Evolutionary conservation across 2,113 vertebrate genomes (phyloP).

Genomic region (Python bivittatus): DNA sequence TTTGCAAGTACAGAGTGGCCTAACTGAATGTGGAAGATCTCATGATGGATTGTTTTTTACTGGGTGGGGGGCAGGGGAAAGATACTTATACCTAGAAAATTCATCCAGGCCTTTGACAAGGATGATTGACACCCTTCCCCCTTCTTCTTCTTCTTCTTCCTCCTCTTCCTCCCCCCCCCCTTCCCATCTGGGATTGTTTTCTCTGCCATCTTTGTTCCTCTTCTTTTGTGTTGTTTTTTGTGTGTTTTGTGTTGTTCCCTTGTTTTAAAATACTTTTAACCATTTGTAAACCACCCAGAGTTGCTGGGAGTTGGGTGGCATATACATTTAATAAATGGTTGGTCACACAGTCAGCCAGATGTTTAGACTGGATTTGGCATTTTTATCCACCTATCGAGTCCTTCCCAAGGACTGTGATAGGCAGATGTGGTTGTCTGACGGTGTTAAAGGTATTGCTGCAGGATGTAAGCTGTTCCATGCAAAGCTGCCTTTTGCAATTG

Average conservation of each 20-base stretch:
- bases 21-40: background rate
- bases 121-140: background rate
- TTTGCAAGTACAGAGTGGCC: background rate
- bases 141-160: background rate
- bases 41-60: background rate
- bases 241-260: background rate
- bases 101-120: background rate
- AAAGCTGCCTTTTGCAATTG: too few species aligned
- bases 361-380: too few species aligned
- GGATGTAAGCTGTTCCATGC: too few species aligned
- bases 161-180: too few species aligned
- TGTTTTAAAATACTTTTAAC: background rate
- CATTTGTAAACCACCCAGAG: background rate
- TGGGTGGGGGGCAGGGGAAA: background rate
- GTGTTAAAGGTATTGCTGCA: too few species aligned
- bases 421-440: too few species aligned
- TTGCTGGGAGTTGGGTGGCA: background rate
- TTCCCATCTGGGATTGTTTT: background rate
- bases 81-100: background rate
- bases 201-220: background rate
- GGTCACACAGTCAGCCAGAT: too few species aligned
- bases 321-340: background rate
- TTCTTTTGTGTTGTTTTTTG: background rate
- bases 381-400: too few species aligned
- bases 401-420: too few species aligned